phyloP scores from a whole-genome alignment of 2,888 invertebrate species.

The Amphipoea oculea region DNA sequence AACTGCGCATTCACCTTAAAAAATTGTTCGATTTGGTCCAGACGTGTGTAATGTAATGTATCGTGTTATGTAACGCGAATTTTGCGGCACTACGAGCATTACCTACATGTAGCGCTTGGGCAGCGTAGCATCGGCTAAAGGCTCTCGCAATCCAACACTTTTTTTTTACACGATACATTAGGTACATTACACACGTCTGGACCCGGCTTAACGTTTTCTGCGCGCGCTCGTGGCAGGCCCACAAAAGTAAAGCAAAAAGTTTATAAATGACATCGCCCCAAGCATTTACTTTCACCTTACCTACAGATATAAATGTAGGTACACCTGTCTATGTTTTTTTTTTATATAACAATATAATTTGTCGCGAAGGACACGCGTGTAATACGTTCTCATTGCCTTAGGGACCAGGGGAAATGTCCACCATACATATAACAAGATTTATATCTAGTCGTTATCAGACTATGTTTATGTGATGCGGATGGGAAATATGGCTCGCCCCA shows the following conservation, averaged over 20 bases:
- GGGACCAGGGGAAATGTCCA: constrained; percentile 45
- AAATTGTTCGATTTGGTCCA: background rate
- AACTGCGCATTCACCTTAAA: too few relatives aligned
- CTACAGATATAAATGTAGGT: constrained; percentile 1
- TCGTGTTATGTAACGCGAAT: background rate
- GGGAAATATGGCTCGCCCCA: constrained; percentile 33
- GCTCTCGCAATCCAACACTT: background rate
- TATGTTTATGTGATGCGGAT: constrained; percentile 39
- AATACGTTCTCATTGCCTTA: constrained; percentile 58
- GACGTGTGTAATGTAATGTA: background rate
- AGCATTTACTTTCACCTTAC: constrained; percentile 35
- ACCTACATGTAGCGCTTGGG: background rate
- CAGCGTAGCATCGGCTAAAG: background rate
- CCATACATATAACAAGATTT: constrained; percentile 40
- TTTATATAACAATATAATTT: constrained; percentile 48
- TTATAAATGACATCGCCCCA: constrained; percentile 14
- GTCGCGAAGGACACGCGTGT: constrained; percentile 42
- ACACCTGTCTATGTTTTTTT: constrained; percentile 13
- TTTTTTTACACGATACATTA: background rate
- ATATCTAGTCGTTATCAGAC: constrained; percentile 39
- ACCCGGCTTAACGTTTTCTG: background rate
- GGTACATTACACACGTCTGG: background rate
- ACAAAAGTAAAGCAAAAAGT: background rate
- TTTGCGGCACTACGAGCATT: background rate
- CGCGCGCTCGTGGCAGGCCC: background rate